A percentile compares a stretch with the other conserved stretches of the same genome.
Evolutionary conservation across 2,113 vertebrate genomes (phyloP).

Genomic region (Butastur rufipennis): DNA sequence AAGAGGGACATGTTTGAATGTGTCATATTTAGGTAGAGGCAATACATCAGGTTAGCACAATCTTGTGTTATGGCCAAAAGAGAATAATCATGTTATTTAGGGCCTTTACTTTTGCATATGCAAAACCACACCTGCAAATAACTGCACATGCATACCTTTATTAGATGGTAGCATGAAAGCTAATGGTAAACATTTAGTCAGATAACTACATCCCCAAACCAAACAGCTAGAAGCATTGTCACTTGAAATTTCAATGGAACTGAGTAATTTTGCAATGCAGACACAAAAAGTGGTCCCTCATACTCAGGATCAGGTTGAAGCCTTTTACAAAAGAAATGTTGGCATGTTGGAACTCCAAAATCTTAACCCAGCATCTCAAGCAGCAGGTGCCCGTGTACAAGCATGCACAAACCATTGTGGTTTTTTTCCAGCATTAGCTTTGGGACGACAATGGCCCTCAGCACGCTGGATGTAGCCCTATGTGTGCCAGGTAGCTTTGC

Average conservation of each 20-base stretch:
- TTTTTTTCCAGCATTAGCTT: not conserved
- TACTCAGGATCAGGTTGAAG: not conserved
- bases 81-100: rapidly evolving
- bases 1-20: not conserved
- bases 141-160: not conserved
- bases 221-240: not conserved
- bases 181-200: not conserved
- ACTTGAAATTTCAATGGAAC: not conserved
- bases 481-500: not conserved
- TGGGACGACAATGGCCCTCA: not conserved
- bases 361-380: not conserved
- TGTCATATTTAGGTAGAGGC: not conserved
- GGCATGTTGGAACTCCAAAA: not conserved
- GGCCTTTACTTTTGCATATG: not conserved
- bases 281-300: not conserved
- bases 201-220: not conserved
- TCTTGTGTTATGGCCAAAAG: not conserved
- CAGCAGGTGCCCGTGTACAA: not conserved
- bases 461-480: not conserved
- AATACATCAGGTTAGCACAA: not conserved
- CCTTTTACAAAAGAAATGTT: not conserved
- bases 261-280: not conserved
- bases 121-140: not conserved
- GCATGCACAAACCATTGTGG: not conserved
- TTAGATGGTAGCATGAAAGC: not conserved